Conservation (phyloP, 1,140 invertebrate genomes). For the Lepidurus arcticus region DNA sequence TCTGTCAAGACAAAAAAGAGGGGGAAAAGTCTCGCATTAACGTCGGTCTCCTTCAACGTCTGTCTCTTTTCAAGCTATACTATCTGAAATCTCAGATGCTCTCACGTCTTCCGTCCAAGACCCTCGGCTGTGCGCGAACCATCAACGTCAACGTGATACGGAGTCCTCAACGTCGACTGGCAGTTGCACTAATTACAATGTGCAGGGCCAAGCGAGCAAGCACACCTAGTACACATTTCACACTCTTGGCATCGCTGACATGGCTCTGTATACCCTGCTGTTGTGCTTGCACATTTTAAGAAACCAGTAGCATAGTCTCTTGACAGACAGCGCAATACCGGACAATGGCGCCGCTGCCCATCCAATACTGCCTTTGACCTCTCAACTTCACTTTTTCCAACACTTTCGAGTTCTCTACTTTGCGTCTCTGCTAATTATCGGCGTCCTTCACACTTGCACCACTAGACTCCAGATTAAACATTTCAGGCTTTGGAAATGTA, state of each 20-base stretch:
- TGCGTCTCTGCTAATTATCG: too few relatives aligned
- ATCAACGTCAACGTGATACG: slow-evolving; percentile 15
- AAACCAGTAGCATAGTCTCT: neutral
- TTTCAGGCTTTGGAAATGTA: too few relatives aligned
- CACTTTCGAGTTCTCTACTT: too few relatives aligned
- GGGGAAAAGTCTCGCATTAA: neutral
- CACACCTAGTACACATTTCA: slow-evolving; percentile 3
- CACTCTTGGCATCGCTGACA: neutral
- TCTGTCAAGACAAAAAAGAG: neutral
- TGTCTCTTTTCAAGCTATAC: neutral
- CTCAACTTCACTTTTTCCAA: too few relatives aligned
- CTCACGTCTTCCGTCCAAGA: neutral
- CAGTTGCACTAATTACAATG: slow-evolving; percentile 19
- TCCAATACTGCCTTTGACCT: too few relatives aligned
- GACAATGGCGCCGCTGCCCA: too few relatives aligned
- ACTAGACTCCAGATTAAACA: too few relatives aligned
- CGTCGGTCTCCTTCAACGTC: neutral
- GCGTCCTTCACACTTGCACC: too few relatives aligned
- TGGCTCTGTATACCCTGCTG: neutral
- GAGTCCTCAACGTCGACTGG: neutral
- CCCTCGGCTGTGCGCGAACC: neutral
- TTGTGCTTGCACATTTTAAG: neutral
- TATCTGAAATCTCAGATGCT: neutral
- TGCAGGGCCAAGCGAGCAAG: neutral
- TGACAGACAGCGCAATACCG: neutral